Evolutionary conservation across 92 coral and sea anemone genomes (phyloP), one percentile per base, ranked within the genome.

Genomic region (Blastomussa wellsi): DNA sequence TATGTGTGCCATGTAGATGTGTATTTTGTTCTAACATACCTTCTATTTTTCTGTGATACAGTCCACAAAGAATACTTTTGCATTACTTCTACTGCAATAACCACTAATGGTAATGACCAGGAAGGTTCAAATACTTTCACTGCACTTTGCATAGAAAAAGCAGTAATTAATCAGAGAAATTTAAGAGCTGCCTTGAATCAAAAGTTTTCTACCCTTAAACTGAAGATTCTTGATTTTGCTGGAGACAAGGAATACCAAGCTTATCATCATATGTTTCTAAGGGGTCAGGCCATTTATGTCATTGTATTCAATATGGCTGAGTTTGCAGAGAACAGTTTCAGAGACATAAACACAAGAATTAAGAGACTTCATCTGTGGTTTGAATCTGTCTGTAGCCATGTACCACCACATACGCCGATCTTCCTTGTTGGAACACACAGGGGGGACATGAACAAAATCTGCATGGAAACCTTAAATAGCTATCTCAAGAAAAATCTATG

Each of bases 141-240:
- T 68, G 85, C 79, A 37, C 35, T 85, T 15, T 52, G 28, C 3
- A 52, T 89, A 51, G 81, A 80, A 31, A 89, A 89, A 75, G 82
- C 78, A 24, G 79, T 57, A 24, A 29, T 85, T n/a, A 41, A 84
- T 44, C 80, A 74, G 31, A 29, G 33, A 85, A 24, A 64, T 15
- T 77, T 85, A 38, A 72, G 73, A 65, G 16, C n/a, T 39, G 89
- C 92, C n/a, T 81, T 89, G 72, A 38, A 80, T 47, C 51, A 86
- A 20, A 74, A 37, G 85, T 89, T 72, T 28, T 24, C 74, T 9
- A 79, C 86, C 19, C 70, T 85, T 33, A 89, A 85, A 73, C 71
- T 89, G 66, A 89, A 75, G 77, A 52, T 89, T 44, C 84, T 89
- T 41, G 92, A 89, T 84, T 89, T 89, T 86, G 90, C 90, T 51